Evolutionary conservation across 2,888 invertebrate genomes (phyloP).

Genomic region (Xanthorhoe spadicearia): DNA sequence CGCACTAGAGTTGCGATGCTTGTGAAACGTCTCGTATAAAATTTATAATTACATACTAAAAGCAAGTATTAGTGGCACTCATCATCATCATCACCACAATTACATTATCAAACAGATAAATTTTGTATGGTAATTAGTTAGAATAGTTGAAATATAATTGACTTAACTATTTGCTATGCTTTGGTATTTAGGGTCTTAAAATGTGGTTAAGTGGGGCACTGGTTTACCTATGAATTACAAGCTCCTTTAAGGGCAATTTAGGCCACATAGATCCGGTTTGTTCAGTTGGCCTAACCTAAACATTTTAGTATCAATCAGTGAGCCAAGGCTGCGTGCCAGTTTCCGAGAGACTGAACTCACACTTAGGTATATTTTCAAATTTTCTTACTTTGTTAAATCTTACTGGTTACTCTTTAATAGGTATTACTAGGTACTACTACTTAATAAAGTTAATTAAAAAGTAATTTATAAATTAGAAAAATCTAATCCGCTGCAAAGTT

Average conservation of each 20-base stretch:
- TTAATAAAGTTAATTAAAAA: neutral
- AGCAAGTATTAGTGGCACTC: too few relatives aligned
- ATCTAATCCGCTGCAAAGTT: neutral
- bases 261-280: constrained; percentile 75
- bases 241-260: constrained; percentile 72
- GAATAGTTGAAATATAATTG: too few relatives aligned
- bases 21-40: neutral
- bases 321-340: constrained; percentile 64
- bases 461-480: neutral
- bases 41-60: neutral
- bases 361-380: constrained; percentile 33
- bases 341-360: constrained; percentile 46
- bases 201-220: constrained; percentile 62
- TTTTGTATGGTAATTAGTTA: too few relatives aligned
- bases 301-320: constrained; percentile 67
- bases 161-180: neutral
- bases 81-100: too few relatives aligned
- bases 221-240: constrained; percentile 62
- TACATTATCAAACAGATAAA: too few relatives aligned
- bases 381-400: constrained; percentile 19
- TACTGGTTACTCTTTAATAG: neutral
- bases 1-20: neutral
- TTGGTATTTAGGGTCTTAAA: constrained; percentile 41
- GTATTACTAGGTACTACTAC: too few relatives aligned
- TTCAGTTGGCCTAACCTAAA: constrained; percentile 69